Evolutionary conservation across 2,797 vertebrate genomes (phyloP), one percentile per base, ranked within the genome.

Genomic region (Centroberyx gerrardi): DNA sequence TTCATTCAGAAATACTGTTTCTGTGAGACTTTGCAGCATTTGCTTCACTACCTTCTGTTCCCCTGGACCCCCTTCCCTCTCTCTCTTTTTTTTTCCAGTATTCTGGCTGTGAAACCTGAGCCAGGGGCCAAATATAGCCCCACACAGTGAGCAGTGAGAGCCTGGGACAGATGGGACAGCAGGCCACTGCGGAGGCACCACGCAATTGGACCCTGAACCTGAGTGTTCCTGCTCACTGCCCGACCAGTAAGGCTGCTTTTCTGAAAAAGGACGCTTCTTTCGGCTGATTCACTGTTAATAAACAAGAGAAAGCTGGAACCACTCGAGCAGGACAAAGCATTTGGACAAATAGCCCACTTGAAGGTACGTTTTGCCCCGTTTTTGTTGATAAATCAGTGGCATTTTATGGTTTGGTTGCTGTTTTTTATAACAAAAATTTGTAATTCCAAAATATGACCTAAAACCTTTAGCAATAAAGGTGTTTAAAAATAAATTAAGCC

Each of bases 111-210:
- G 98, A 97, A 98, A 99, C 96, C 93, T 95, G 97, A 99, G 96
- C 96, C 95, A 88, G 94, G 94, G 94, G 87, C 96, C 97, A 99
- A 98, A 99, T 97, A 97, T 98, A 99, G 96, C 92, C 94, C 91
- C 75, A 94, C 94, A 89, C 92, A 93, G 93, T 88, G 95, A 96
- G 94, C 91, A 90, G 94, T 93, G 81, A 93, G 95, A 92, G 94
- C 92, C 92, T 91, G 90, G 94, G 95, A 95, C 96, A 97, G 96
- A 97, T 97, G 96, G 93, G 94, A 93, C 81, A 22, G 85, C 91
- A 94, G 95, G 93, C 95, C 93, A 96, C 92, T 93, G 90, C 74
- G 87, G 78, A 92, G 89, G 85, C 90, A 91, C 88, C 62, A 78
- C 44, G 84, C 88, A 79, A 87, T 83, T 83, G 87, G 91, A 90